Conservation (phyloP, 2,797 vertebrate genomes). For the Amblyraja radiata region DNA sequence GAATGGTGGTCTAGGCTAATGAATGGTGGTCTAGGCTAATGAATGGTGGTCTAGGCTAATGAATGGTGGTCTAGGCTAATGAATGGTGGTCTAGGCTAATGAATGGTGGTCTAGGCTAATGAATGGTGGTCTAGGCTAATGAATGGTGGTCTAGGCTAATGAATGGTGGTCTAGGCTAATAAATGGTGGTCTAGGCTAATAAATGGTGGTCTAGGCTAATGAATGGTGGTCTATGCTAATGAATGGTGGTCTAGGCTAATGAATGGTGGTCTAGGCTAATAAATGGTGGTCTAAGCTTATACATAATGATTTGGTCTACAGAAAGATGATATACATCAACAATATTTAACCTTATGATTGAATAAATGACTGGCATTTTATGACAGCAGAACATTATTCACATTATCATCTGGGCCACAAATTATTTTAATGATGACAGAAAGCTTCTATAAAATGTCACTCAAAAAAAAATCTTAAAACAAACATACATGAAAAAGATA, state of each 20-base stretch:
- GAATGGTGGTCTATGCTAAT: not conserved
- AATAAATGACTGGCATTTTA: slow-evolving; percentile 44
- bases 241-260: too few species aligned
- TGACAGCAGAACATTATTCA: not conserved
- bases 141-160: not conserved
- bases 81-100: not conserved
- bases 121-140: too few species aligned
- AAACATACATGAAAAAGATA: slow-evolving; percentile 55
- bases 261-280: too few species aligned
- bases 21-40: too few species aligned
- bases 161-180: too few species aligned
- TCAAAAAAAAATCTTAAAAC: slow-evolving; percentile 52
- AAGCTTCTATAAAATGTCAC: slow-evolving; percentile 2
- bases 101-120: not conserved
- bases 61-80: too few species aligned
- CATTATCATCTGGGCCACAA: not conserved
- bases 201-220: too few species aligned
- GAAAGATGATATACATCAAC: slow-evolving; percentile 21
- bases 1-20: not conserved
- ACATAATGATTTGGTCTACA: not conserved
- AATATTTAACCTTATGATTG: slow-evolving; percentile 14
- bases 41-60: not conserved
- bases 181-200: not conserved
- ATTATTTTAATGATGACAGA: not conserved
- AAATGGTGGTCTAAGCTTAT: not conserved